Percentiles rank a stretch among this genome's conserved stretches.
phyloP scores from a whole-genome alignment of 1,140 invertebrate genomes.

The Neodiprion lecontei region DNA sequence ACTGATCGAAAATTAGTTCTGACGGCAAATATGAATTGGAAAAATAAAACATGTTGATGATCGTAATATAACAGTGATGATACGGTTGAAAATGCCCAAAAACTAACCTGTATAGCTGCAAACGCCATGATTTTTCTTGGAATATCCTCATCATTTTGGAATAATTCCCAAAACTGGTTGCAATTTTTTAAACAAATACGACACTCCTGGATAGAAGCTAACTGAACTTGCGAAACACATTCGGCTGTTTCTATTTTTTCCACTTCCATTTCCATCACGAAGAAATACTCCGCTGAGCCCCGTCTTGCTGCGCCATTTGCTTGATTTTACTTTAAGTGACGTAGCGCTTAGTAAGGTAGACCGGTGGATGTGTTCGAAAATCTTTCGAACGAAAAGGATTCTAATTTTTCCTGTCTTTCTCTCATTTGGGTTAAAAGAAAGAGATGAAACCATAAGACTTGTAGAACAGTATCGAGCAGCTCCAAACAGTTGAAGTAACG shows the following conservation, averaged over 20 bases:
- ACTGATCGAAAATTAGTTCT: background rate
- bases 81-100: background rate
- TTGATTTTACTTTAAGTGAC: background rate
- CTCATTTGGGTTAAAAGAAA: no score
- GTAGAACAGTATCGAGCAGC: no score
- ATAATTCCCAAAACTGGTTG: conserved; percentile 38
- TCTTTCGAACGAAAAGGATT: no score
- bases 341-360: no score
- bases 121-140: conserved; percentile 47
- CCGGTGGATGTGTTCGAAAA: no score
- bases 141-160: conserved; percentile 37
- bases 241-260: conserved; percentile 10
- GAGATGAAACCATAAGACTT: no score
- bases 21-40: background rate
- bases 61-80: background rate
- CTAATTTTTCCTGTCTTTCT: no score
- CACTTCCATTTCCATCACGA: conserved; percentile 13
- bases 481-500: no score
- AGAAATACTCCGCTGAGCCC: background rate
- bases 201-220: conserved; percentile 32
- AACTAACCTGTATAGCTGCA: conserved; percentile 53
- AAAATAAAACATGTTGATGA: conserved; percentile 10
- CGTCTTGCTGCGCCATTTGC: conserved; percentile 15
- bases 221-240: background rate
- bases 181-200: conserved; percentile 43